Evolutionary conservation across 2,797 vertebrate genomes (phyloP).

Genomic region (Pipistrellus pygmaeus): DNA sequence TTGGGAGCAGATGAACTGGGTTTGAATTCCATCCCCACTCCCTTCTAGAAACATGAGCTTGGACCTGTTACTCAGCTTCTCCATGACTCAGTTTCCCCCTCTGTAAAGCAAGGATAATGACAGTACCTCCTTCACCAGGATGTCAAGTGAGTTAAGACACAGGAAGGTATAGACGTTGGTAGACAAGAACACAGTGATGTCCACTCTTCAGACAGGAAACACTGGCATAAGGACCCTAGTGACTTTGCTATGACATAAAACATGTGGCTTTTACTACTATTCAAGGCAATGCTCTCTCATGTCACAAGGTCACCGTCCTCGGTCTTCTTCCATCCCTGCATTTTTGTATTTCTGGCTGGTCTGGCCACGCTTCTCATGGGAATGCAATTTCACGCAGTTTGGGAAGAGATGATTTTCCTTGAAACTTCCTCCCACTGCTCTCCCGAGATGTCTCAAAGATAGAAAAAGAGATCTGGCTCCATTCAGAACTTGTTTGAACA

Average conservation of each 20-base stretch:
- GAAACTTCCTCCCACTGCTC: conserved; percentile 60
- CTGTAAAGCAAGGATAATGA: neutral
- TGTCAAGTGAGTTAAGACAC: neutral
- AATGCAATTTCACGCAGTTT: conserved; percentile 53
- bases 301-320: neutral
- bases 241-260: neutral
- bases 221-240: fast-evolving
- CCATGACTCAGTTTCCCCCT: neutral
- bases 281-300: neutral
- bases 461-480: conserved; percentile 59
- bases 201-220: too few relatives aligned
- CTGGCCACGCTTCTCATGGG: neutral
- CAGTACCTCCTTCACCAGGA: neutral
- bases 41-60: neutral
- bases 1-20: neutral
- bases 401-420: conserved; percentile 32
- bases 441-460: conserved; percentile 63
- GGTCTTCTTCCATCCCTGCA: neutral
- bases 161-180: fast-evolving
- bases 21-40: neutral
- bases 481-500: conserved; percentile 65
- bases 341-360: neutral
- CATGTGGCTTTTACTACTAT: neutral
- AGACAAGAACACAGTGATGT: fast-evolving
- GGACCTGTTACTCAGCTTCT: neutral